Base-by-base conservation (phyloP, 2,888 invertebrate genomes). In the Dasysyrphus tricinctus region DNA sequence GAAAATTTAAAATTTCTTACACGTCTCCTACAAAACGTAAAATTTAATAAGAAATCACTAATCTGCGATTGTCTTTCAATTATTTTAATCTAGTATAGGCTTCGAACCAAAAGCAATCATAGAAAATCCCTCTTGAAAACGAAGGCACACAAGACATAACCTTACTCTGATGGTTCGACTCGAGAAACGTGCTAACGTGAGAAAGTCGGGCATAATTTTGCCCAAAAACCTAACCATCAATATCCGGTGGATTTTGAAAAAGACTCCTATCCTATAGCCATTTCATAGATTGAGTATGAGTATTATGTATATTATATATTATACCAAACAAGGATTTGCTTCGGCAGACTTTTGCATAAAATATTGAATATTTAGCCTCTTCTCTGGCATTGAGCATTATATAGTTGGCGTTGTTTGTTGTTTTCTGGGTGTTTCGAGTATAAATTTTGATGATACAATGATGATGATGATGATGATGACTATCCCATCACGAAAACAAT, bases 21-120 rank as follows among this genome's bases (percentile, higher is more conserved):
- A 54, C 54, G 54, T 54, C 61, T 61, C 59, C 11, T 16, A 39
- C 6, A 16, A 19, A 42, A 61, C 39, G 19, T 32, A 63, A 70
- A 63, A 51, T 32, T 19, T 32, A 80, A 76, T 56, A 76, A 54
- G 47, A 80, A 39, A 70, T 34, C 54, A 54, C 69, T 70, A 72
- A 42, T 47, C 59, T 54, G 19, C 69, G 56, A 76, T 76, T 81
- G 39, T 80, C 61, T 67, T 42, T 80, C 75, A 76, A 81, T 76
- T 77, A 77, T 81, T 76, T 19, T 65, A 81, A 81, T 77, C 72
- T 42, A 81, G 63, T 57, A n/a, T n/a, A 42, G 70, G 51, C 54
- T 51, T 49, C 44, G 59, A 67, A 44, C 61, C 42, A 69, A 75
- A 75, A 67, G 69, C 54, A 75, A 69, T 80, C 75, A 63, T 63